phyloP scores from a whole-genome alignment of 1,140 invertebrate species.

The Akabosia matsudoensis region DNA sequence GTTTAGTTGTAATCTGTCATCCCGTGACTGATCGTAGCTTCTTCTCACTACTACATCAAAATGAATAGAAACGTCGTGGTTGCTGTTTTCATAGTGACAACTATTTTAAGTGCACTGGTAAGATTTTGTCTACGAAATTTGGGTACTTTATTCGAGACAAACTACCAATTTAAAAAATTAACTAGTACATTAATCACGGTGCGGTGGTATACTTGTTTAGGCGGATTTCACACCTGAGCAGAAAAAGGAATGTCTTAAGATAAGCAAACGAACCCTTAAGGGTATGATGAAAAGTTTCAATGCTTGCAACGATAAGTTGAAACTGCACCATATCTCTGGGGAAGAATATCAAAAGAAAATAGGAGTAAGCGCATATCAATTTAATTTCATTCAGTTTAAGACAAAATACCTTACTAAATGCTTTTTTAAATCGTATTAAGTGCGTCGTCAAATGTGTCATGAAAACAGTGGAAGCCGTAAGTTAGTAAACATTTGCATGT shows the following conservation, averaged over 20 bases:
- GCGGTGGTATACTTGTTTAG: too few species aligned
- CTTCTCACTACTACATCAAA: too few species aligned
- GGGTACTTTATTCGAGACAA: too few species aligned
- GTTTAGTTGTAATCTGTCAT: too few species aligned
- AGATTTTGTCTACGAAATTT: too few species aligned
- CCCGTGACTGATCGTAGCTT: too few species aligned
- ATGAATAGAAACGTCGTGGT: too few species aligned
- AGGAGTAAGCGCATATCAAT: background rate
- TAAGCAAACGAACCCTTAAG: constrained; percentile 12
- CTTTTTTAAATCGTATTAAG: background rate
- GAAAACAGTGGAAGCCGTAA: background rate
- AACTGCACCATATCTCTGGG: background rate
- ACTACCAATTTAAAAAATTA: too few species aligned
- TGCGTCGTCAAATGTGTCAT: constrained; percentile 24
- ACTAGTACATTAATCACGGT: too few species aligned
- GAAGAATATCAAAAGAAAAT: constrained; percentile 14
- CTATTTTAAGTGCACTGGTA: too few species aligned
- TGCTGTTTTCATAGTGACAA: too few species aligned
- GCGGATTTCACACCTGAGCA: background rate
- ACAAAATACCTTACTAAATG: too few species aligned
- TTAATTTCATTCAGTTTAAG: background rate
- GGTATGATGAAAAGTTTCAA: constrained; percentile 6
- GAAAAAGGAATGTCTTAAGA: constrained; percentile 7
- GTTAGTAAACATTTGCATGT: background rate
- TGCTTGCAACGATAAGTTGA: constrained; percentile 4